Conservation (phyloP, 2,113 vertebrate genomes). For the Lathamus discolor region DNA sequence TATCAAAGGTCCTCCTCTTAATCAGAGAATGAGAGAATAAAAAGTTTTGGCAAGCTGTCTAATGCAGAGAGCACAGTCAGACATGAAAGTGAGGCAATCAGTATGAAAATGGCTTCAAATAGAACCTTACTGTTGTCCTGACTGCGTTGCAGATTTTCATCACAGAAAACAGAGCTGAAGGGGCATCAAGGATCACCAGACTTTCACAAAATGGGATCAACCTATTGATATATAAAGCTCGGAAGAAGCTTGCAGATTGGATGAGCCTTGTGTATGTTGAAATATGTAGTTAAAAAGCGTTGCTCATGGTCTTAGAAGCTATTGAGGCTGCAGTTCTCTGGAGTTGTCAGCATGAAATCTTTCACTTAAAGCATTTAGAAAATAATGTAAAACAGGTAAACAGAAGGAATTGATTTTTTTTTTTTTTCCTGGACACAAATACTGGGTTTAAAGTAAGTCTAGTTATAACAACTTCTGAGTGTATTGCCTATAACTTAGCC, state of each 20-base stretch:
- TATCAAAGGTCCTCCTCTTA: not conserved
- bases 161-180: not conserved
- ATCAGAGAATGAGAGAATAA: not conserved
- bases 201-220: not conserved
- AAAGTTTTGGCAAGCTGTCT: not conserved
- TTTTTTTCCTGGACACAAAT: not conserved
- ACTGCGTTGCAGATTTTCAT: not conserved
- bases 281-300: not conserved
- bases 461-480: not conserved
- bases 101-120: not conserved
- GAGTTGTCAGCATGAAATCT: not conserved
- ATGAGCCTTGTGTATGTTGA: not conserved
- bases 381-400: not conserved
- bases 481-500: not conserved
- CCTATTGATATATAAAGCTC: not conserved
- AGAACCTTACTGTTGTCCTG: not conserved
- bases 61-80: not conserved
- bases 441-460: not conserved
- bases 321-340: not conserved
- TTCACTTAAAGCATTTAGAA: conserved; percentile 15
- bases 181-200: not conserved
- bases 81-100: not conserved
- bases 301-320: not conserved
- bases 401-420: not conserved
- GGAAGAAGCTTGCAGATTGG: not conserved